Evolutionary conservation across 1,140 invertebrate species (phyloP), one percentile per base, ranked within the genome.

Genomic region (Drosophila punjabiensis): DNA sequence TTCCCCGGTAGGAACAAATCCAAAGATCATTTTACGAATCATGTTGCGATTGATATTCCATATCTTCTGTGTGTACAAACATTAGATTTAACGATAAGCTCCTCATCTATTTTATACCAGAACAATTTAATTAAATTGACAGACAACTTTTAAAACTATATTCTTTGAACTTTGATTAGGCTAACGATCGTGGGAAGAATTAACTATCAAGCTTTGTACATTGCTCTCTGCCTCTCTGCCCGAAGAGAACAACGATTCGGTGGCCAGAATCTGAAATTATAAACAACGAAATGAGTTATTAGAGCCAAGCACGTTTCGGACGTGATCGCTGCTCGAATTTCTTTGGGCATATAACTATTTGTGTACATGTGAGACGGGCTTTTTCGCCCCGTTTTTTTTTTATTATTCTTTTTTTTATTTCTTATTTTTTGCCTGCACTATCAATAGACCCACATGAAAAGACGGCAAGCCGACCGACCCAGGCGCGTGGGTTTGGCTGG

Each of bases 371-470:
- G 64, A 75, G 65, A 55, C 60, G 67, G 58, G 43, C 60, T 79
- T 76, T 82, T 69, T 79, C 45, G 39, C 50, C 65, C 5, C 59
- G 60, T 77, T 78, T 76, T 52, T 76, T 52, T 2, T 24, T 45
- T 33, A 37, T 58, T 73, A 39, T 33, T 35, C 52, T 62, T 61
- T n/a, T 47, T 47, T 50, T 32, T 32, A 32, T 32, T 33, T 10
- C 4, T 33, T 11, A 30, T 28, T 70, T 50, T 74, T 74, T 74
- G 69, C 76, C 20, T 61, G 68, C 76, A 79, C 68, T 65, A 76
- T 84, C 73, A 89, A 81, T 84, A 53, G 59, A 65, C 76, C 80
- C 80, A 73, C 84, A 80, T 88, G 35, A 76, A 74, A 35, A 74
- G 45, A 47, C 53, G 75, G 59, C 65, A 60, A 78, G 58, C 50